Conservation (phyloP, 2,113 vertebrate genomes). For the Ptilonorhynchus violaceus region DNA sequence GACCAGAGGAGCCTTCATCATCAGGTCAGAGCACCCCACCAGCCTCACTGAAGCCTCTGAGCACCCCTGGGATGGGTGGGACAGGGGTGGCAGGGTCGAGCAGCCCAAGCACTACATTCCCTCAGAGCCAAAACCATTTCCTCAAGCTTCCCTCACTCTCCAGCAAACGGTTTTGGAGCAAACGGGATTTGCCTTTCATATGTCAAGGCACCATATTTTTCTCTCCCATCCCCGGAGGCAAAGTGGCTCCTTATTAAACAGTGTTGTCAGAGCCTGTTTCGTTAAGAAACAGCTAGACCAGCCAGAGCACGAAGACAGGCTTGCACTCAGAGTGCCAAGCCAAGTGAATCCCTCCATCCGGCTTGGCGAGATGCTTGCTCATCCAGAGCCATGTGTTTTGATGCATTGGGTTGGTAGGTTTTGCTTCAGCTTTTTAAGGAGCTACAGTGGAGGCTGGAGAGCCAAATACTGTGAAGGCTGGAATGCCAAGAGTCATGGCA, state of each 20-base stretch:
- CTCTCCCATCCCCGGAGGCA: not conserved
- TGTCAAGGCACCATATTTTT: not conserved
- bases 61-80: not conserved
- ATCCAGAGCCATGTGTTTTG: not conserved
- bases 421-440: not conserved
- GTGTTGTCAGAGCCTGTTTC: not conserved
- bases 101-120: not conserved
- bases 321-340: not conserved
- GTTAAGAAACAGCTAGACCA: not conserved
- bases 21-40: constrained; percentile 75
- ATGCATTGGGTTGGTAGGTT: not conserved
- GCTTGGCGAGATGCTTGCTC: rapidly evolving
- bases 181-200: not conserved
- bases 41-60: not conserved
- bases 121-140: not conserved
- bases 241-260: not conserved
- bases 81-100: rapidly evolving
- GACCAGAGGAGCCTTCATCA: constrained; percentile 91
- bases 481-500: not conserved
- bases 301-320: not conserved
- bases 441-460: not conserved
- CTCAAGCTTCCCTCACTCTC: not conserved
- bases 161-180: not conserved
- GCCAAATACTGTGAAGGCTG: not conserved
- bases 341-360: not conserved